Evolutionary conservation across 1,140 invertebrate genomes (phyloP).

Genomic region (Dinothrombium tinctorium): DNA sequence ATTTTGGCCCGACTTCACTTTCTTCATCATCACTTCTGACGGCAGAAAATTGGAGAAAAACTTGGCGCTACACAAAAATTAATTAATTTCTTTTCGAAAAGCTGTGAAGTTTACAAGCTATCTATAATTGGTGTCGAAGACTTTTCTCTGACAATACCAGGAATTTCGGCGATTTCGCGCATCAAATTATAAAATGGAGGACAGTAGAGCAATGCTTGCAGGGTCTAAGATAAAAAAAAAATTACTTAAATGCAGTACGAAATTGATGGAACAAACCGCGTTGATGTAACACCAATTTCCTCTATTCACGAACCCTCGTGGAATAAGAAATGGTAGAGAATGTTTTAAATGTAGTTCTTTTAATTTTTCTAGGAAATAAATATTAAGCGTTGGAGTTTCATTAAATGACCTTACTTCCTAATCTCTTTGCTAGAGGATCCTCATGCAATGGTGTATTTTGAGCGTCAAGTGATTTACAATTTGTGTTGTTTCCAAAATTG

Average conservation of each 20-base stretch:
- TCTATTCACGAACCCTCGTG: conserved; percentile 63
- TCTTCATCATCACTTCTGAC: conserved; percentile 2
- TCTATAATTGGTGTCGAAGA: conserved; percentile 71
- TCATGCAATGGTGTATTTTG: background rate
- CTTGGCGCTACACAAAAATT: conserved; percentile 8
- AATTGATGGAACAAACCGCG: conserved; percentile 26
- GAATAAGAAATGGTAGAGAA: conserved; percentile 20
- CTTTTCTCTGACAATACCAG: conserved; percentile 26
- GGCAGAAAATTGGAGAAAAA: conserved; percentile 10
- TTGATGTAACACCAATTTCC: conserved; percentile 92
- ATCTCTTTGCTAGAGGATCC: background rate
- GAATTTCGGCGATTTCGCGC: conserved; percentile 31
- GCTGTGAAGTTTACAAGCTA: conserved; percentile 43
- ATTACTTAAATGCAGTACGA: conserved; percentile 2
- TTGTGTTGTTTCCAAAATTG: conserved; percentile 1
- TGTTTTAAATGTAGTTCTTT: conserved; percentile 11
- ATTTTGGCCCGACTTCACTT: conserved; percentile 3
- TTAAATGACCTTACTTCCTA: background rate
- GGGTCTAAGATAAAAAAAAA: conserved; percentile 16
- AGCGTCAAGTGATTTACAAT: background rate
- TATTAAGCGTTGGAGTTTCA: background rate
- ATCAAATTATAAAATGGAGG: conserved; percentile 79
- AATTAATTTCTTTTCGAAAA: background rate
- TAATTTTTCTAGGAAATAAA: conserved; percentile 3
- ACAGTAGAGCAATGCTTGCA: conserved; percentile 56